These are phyloP conservation scores for Dolichotis patagonum DNA, from an alignment of 2,113 vertebrate species.

Conservation along the genomic window DNA sequence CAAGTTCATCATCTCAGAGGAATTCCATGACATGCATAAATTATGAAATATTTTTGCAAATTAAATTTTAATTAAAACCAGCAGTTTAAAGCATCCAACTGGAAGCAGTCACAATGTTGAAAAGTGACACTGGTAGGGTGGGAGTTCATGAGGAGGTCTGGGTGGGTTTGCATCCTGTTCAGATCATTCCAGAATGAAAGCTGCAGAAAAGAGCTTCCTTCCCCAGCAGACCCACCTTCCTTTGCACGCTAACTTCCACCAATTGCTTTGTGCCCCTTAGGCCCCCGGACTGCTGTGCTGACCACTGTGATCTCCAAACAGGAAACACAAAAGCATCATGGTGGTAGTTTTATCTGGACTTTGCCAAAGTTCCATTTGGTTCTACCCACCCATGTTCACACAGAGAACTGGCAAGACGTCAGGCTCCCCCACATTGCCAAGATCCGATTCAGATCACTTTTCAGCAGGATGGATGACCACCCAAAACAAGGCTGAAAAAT, in stretches of 20 bases:
- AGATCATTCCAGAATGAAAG: constrained; percentile 56
- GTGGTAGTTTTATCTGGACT: constrained; percentile 1
- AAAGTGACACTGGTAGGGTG: constrained; percentile 76
- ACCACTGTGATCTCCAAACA: not conserved
- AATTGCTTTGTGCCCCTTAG: not conserved
- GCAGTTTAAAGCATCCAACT: constrained; percentile 71
- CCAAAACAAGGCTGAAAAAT: constrained; percentile 74
- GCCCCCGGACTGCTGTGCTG: not conserved
- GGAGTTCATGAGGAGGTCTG: constrained; percentile 81
- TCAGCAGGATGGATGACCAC: constrained; percentile 75
- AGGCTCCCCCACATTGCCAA: not conserved
- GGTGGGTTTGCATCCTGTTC: constrained; percentile 68
- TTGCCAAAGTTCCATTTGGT: constrained; percentile 48
- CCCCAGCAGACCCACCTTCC: not conserved
- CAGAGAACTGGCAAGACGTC: not conserved
- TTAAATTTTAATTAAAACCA: constrained; percentile 85
- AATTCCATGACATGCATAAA: constrained; percentile 79
- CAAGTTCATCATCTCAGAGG: constrained; percentile 74
- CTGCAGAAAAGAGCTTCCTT: constrained; percentile 51
- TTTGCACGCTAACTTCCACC: not conserved
- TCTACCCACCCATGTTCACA: constrained; percentile 36
- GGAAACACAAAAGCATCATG: not conserved
- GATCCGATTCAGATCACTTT: constrained; percentile 59
- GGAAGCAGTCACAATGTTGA: constrained; percentile 77
- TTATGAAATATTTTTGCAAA: constrained; percentile 81